Conservation (phyloP, 2,888 invertebrate species). For the Mylabris sibirica region DNA sequence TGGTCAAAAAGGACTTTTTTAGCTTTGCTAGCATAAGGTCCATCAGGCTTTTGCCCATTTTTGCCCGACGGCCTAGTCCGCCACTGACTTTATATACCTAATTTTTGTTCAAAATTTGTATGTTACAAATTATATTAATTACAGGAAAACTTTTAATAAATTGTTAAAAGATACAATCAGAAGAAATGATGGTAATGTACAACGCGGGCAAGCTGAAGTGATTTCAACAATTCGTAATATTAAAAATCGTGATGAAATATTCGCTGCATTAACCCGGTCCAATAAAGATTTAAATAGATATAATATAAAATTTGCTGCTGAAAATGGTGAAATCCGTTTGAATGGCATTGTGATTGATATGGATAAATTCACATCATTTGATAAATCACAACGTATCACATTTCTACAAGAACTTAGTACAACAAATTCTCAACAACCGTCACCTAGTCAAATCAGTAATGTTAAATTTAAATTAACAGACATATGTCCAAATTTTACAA, state of each 20-base stretch:
- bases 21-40: no score
- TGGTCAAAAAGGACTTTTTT: no score
- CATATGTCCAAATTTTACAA: conserved; percentile 7
- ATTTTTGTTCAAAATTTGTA: no score
- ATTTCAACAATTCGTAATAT: conserved; percentile 65
- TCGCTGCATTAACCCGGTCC: conserved; percentile 64
- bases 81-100: no score
- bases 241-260: conserved; percentile 65
- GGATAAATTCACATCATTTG: conserved; percentile 45
- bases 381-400: conserved; percentile 40
- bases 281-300: conserved; percentile 66
- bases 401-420: conserved; percentile 34
- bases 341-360: conserved; percentile 51
- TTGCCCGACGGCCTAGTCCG: no score
- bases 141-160: conserved; percentile 68
- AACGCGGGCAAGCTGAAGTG: conserved; percentile 64
- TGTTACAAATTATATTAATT: no score
- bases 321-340: conserved; percentile 47
- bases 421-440: conserved; percentile 14
- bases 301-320: conserved; percentile 53
- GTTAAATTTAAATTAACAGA: conserved; percentile 16
- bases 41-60: no score
- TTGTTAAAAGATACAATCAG: conserved; percentile 65
- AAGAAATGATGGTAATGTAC: conserved; percentile 59
- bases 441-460: conserved; percentile 14